Evolutionary conservation across 2,797 vertebrate species (phyloP).

Genomic region (Eurystomus glaucurus): DNA sequence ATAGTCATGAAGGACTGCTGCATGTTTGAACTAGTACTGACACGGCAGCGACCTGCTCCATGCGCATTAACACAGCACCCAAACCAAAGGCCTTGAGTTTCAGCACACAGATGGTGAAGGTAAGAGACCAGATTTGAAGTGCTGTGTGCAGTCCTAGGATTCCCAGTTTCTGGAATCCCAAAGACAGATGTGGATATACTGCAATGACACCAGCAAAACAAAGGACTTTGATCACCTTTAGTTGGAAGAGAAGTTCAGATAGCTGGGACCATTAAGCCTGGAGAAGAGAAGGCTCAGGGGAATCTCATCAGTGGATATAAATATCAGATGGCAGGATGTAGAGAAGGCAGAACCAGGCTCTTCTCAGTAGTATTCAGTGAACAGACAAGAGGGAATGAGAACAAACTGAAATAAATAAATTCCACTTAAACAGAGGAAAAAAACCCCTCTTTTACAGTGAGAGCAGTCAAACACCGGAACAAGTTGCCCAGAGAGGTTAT

Average conservation of each 20-base stretch:
- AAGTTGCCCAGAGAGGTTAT: not conserved
- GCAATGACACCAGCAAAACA: not conserved
- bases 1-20: not conserved
- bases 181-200: not conserved
- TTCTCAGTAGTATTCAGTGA: not conserved
- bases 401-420: not conserved
- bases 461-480: not conserved
- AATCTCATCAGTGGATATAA: not conserved
- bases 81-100: not conserved
- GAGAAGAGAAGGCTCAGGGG: not conserved
- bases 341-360: not conserved
- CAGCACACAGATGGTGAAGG: not conserved
- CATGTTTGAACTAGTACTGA: not conserved
- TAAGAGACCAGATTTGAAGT: not conserved
- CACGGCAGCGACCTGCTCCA: not conserved
- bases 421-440: not conserved
- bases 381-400: not conserved
- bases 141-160: not conserved
- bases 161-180: not conserved
- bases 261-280: not conserved
- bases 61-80: not conserved
- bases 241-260: not conserved
- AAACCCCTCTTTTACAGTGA: not conserved
- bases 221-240: not conserved
- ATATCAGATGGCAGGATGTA: not conserved